phyloP scores from a whole-genome alignment of 1,140 invertebrate species.

The Contarinia nasturtii region DNA sequence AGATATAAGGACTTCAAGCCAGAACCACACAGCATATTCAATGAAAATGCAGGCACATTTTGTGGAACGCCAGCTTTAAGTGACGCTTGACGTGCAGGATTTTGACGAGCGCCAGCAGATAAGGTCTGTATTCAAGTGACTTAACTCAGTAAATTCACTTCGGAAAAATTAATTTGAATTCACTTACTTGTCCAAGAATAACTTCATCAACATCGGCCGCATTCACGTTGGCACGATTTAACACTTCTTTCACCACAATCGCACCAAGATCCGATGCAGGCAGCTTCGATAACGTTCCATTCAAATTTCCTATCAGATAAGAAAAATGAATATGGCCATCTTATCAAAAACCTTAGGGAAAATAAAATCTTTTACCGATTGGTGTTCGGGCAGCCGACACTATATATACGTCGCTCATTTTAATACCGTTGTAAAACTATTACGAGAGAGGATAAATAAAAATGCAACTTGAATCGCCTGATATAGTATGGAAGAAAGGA shows the following conservation, averaged over 20 bases:
- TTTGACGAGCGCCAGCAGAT: constrained; percentile 60
- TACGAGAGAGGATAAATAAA: too few species aligned
- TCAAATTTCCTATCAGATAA: constrained; percentile 37
- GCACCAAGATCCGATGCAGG: constrained; percentile 55
- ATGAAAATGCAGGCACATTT: constrained; percentile 50
- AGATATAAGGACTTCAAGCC: constrained; percentile 54
- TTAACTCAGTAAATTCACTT: too few species aligned
- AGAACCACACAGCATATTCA: constrained; percentile 76
- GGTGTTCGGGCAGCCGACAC: constrained; percentile 25
- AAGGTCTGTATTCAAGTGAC: too few species aligned
- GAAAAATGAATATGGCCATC: neutral
- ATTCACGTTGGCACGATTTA: constrained; percentile 38
- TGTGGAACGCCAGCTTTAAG: constrained; percentile 58
- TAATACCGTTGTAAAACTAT: too few species aligned
- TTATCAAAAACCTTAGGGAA: too few species aligned
- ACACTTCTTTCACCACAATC: constrained; percentile 51
- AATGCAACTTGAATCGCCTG: too few species aligned
- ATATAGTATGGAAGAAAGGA: too few species aligned
- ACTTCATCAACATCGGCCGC: constrained; percentile 57
- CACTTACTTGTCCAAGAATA: constrained; percentile 63
- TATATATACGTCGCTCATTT: constrained; percentile 15
- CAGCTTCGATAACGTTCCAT: constrained; percentile 45
- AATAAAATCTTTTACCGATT: constrained; percentile 21
- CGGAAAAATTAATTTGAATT: too few species aligned
- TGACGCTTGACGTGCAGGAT: constrained; percentile 66